Percentiles rank a stretch among this genome's conserved stretches.
phyloP scores from a whole-genome alignment of 2,113 vertebrate genomes.

The Leptosomus discolor region DNA sequence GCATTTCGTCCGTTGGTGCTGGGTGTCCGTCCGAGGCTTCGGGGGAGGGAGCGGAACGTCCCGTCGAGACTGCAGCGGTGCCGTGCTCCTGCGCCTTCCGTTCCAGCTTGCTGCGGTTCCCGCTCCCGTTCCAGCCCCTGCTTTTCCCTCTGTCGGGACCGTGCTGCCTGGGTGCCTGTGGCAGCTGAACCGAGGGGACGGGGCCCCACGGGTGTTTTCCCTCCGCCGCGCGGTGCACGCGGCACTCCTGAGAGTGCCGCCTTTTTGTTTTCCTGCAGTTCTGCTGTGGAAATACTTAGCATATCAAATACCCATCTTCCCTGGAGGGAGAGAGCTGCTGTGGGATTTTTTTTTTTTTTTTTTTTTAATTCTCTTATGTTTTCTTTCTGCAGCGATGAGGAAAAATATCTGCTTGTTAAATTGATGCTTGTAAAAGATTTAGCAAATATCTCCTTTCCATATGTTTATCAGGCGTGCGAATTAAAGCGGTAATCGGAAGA shows the following conservation, averaged over 20 bases:
- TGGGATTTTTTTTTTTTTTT: neutral
- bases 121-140: neutral
- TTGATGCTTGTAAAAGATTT: neutral
- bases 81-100: neutral
- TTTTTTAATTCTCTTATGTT: neutral
- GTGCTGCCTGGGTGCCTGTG: fast-evolving
- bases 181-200: fast-evolving
- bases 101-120: neutral
- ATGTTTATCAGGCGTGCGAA: neutral
- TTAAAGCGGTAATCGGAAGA: neutral
- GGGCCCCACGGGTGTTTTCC: neutral
- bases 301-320: neutral
- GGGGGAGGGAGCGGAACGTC: fast-evolving
- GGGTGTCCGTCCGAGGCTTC: neutral
- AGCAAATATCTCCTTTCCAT: neutral
- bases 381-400: neutral
- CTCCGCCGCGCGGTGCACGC: fast-evolving
- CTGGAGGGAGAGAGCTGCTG: neutral
- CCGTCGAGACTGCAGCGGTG: neutral
- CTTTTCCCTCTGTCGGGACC: fast-evolving
- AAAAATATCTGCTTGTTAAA: neutral
- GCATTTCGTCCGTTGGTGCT: neutral
- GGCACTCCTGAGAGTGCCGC: neutral
- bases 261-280: neutral
- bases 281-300: neutral